Base-by-base conservation (phyloP, 2,888 invertebrate genomes). In the Tetragonula carbonaria region DNA sequence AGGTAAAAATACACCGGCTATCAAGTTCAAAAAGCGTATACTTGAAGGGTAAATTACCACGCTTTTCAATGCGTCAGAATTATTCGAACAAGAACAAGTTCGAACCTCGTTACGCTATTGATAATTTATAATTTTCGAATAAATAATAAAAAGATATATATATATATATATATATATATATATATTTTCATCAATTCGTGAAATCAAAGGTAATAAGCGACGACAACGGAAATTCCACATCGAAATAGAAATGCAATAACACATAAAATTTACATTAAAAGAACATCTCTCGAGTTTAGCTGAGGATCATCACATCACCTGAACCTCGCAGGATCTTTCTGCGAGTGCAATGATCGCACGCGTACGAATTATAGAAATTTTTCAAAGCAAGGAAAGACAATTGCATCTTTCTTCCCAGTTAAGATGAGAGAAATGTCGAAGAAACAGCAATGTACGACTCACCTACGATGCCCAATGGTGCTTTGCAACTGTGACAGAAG, bases 401-500 rank as follows among this genome's bases (percentile, higher is more conserved):
- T 85, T 85, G 85, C 85, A 85, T 84, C 80, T 14, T 51, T n/a
- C 13, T 28, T 66, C 28, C 28, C 23, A 4, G 18, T 5, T 16
- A 33, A 6, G 8, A n/a, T 0, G 18, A 16, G 13, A 16, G 13
- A 18, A 4, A 18, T 33, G 18, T n/a, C 23, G 18, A 72, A 4
- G 6, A 18, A 33, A 53, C 28, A 28, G 28, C 3, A 28, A 14
- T 50, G 50, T 65, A 94, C 94, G 67, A 94, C 94, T 94, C 92
- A 94, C 94, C 94, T 86, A 94, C 91, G 83, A 94, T 88, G 85
- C 92, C 90, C 85, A 97, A 95, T 91, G 98, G 98, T 93, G 97
- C 97, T 95, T 97, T 97, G 96, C 98, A 98, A 95, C 98, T 97
- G 96, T 98, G 98, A 96, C 98, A 98, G 96, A 98, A 98, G 96